Evolutionary conservation across 2,113 vertebrate genomes (phyloP).

Genomic region (Stomatorhinus ivindoensis): DNA sequence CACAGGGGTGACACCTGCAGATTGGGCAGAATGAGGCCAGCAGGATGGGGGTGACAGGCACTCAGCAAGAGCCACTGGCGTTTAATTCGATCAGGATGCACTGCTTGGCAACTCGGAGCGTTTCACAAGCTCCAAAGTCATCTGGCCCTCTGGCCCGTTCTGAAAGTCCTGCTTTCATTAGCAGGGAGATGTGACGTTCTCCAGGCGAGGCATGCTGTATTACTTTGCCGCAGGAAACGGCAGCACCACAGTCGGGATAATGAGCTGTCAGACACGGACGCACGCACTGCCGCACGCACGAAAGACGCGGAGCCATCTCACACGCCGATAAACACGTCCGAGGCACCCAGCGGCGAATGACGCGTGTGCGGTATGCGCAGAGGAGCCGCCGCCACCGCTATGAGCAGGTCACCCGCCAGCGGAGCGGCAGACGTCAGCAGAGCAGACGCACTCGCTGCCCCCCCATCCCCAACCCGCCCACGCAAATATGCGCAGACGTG

Average conservation of each 20-base stretch:
- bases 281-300: background rate
- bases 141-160: background rate
- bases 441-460: background rate
- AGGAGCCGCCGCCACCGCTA: background rate
- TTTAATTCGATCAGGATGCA: background rate
- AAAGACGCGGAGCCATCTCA: background rate
- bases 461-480: background rate
- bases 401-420: background rate
- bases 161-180: background rate
- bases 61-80: background rate
- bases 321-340: background rate
- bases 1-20: background rate
- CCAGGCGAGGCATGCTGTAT: background rate
- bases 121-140: background rate
- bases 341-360: background rate
- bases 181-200: constrained; percentile 3
- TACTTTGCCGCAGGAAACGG: background rate
- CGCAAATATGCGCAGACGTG: background rate
- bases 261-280: background rate
- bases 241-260: background rate
- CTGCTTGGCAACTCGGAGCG: background rate
- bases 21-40: background rate
- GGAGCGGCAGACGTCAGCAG: background rate
- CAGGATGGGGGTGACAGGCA: background rate
- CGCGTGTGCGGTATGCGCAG: background rate